Evolutionary conservation across 2,113 vertebrate species (phyloP).

Genomic region (Gymnarchus niloticus): DNA sequence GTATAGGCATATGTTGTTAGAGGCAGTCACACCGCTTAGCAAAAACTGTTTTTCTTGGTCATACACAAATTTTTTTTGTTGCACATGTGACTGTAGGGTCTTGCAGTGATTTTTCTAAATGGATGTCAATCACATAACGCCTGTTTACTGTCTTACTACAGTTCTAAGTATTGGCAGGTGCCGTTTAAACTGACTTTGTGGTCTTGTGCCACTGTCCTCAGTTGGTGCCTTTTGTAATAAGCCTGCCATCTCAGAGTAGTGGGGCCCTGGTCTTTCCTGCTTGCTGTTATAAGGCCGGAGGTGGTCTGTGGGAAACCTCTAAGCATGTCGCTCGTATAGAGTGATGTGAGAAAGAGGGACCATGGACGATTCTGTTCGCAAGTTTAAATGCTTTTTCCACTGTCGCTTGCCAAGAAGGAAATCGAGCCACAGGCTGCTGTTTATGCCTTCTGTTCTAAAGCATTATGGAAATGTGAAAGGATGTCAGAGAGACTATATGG

Average conservation of each 20-base stretch:
- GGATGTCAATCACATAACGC: neutral
- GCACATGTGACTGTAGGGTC: too few relatives aligned
- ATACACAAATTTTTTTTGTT: too few relatives aligned
- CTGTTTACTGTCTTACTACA: neutral
- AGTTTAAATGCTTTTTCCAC: slow-evolving; percentile 51
- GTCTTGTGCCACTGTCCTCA: neutral
- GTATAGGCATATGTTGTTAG: too few relatives aligned
- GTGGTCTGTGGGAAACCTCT: neutral
- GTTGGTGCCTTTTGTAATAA: neutral
- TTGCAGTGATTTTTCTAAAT: slow-evolving; percentile 1
- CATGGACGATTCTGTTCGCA: slow-evolving; percentile 26
- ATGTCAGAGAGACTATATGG: slow-evolving; percentile 32
- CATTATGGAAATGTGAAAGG: slow-evolving; percentile 24
- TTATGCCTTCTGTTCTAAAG: slow-evolving; percentile 31
- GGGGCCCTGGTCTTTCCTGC: neutral
- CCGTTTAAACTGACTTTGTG: neutral
- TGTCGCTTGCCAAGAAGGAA: slow-evolving; percentile 43
- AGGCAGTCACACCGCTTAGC: too few relatives aligned
- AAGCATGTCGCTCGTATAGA: neutral
- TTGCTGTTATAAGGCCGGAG: neutral
- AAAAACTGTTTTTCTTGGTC: too few relatives aligned
- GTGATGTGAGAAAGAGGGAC: slow-evolving; percentile 28
- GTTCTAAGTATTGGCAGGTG: neutral
- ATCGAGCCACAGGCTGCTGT: slow-evolving; percentile 36
- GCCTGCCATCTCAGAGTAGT: neutral